Conservation (phyloP, 2,888 invertebrate species). For the Drosophila setosimentum region DNA sequence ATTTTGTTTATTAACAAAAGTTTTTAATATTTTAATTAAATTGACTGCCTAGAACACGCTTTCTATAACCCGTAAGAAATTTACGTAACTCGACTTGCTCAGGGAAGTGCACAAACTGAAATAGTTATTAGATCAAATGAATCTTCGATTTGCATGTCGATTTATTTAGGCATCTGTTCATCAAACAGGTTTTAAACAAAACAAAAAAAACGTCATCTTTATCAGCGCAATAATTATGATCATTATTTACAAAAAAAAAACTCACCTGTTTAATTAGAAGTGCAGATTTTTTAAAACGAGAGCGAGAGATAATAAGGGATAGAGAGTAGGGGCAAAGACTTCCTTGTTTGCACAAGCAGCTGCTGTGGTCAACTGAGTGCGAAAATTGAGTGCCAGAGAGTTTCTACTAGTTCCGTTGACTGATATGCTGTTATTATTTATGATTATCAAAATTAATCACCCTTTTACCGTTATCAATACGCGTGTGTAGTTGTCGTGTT, state of each 20-base stretch:
- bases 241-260: background rate
- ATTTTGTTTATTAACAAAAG: background rate
- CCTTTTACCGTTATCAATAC: constrained; percentile 47
- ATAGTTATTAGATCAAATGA: background rate
- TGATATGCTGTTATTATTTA: background rate
- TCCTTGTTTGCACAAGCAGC: constrained; percentile 30
- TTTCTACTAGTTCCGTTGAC: constrained; percentile 26
- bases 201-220: background rate
- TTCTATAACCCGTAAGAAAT: constrained; percentile 15
- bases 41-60: too few relatives aligned
- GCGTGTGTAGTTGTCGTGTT: constrained; percentile 4
- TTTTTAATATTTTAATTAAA: background rate
- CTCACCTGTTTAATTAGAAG: constrained; percentile 19
- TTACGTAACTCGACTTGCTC: constrained; percentile 36
- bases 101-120: background rate
- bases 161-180: background rate
- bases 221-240: constrained; percentile 1
- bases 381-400: constrained; percentile 8
- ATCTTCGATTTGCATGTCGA: background rate
- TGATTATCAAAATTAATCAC: constrained; percentile 28
- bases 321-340: background rate
- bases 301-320: background rate
- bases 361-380: constrained; percentile 42
- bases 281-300: background rate
- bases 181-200: background rate